Evolutionary conservation across 2,888 invertebrate genomes (phyloP).

Genomic region (Pycnomerus fuliginosus): DNA sequence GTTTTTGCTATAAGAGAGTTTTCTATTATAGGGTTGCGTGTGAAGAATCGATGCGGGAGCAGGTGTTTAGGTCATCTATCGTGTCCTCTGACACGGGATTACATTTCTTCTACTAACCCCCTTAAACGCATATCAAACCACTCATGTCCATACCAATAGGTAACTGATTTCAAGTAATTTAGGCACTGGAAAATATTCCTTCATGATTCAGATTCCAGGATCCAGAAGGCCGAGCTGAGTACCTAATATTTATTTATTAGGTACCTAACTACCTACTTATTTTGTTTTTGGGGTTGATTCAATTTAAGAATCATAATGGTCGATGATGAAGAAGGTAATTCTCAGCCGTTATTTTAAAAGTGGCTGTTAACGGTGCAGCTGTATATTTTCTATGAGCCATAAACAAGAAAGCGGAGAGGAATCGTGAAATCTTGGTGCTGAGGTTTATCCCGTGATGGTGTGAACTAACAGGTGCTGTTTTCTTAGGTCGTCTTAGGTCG

Average conservation of each 20-base stretch:
- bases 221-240: no score
- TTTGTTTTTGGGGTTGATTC: no score
- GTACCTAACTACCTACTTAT: no score
- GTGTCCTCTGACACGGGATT: slow-evolving; percentile 48
- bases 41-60: slow-evolving; percentile 47
- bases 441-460: slow-evolving; percentile 48
- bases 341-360: no score
- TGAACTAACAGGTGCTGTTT: slow-evolving; percentile 46
- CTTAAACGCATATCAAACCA: slow-evolving; percentile 37
- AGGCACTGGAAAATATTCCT: no score
- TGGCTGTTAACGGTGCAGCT: slow-evolving; percentile 23
- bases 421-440: slow-evolving; percentile 48
- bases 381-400: slow-evolving; percentile 40
- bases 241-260: no score
- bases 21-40: slow-evolving; percentile 36
- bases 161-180: neutral
- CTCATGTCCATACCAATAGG: neutral
- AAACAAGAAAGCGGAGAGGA: slow-evolving; percentile 44
- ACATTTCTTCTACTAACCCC: slow-evolving; percentile 38
- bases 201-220: no score
- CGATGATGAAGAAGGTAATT: no score
- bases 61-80: slow-evolving; percentile 51
- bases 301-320: no score
- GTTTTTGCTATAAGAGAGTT: no score
- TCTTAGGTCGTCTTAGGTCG: slow-evolving; percentile 37